Conservation (phyloP, 2,888 invertebrate species). For the Nephrotoma flavescens region DNA sequence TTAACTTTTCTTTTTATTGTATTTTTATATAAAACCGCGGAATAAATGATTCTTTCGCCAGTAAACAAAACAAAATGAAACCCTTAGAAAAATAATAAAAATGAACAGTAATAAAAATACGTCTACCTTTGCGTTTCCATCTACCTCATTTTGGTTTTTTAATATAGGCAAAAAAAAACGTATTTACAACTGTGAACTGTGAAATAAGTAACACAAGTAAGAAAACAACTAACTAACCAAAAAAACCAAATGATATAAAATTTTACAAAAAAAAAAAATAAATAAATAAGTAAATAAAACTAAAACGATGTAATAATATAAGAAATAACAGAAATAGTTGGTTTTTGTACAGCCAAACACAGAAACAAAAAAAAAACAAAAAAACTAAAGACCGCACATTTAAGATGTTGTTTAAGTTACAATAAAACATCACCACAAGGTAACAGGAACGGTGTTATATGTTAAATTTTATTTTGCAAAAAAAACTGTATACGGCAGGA, state of each 20-base stretch:
- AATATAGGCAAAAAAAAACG: neutral
- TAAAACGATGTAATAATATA: neutral
- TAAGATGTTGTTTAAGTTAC: neutral
- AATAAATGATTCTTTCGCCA: neutral
- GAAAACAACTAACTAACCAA: neutral
- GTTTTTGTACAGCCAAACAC: neutral
- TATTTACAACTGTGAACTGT: neutral
- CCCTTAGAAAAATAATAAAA: neutral
- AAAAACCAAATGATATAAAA: neutral
- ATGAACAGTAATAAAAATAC: neutral
- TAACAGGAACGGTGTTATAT: slow-evolving; percentile 2
- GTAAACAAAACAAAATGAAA: neutral
- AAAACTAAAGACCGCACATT: neutral
- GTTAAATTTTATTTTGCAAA: neutral
- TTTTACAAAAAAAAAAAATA: neutral
- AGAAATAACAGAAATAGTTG: neutral
- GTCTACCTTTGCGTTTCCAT: neutral
- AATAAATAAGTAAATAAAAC: neutral
- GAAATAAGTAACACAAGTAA: neutral
- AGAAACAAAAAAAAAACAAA: neutral
- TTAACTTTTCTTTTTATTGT: neutral
- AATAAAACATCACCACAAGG: slow-evolving; percentile 3
- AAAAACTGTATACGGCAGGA: neutral
- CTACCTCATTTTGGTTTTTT: neutral
- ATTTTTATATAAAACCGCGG: neutral